Percentiles rank a stretch among this genome's conserved stretches.
phyloP scores from a whole-genome alignment of 2,113 vertebrate species.

The Percopsis transmontana region DNA sequence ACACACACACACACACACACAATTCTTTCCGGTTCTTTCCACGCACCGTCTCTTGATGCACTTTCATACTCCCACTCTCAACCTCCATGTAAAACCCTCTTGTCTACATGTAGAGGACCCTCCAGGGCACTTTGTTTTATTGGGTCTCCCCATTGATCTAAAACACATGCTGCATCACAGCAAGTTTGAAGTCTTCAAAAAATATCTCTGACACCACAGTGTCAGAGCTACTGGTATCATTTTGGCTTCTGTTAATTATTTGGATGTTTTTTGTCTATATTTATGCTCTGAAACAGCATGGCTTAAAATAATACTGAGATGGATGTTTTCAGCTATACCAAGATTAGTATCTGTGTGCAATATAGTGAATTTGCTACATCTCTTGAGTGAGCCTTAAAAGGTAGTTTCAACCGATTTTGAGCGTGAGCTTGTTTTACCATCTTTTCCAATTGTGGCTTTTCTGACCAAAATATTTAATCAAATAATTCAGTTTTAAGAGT shows the following conservation, averaged over 20 bases:
- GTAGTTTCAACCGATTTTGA: too few relatives aligned
- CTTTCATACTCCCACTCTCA: slow-evolving; percentile 43
- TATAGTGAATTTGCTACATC: too few relatives aligned
- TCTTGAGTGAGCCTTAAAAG: too few relatives aligned
- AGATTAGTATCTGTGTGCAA: too few relatives aligned
- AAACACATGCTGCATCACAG: slow-evolving; percentile 28
- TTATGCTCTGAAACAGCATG: background rate
- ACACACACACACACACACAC: background rate
- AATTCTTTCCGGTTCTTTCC: background rate
- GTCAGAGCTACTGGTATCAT: background rate
- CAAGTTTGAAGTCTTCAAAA: too few relatives aligned
- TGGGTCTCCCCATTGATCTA: slow-evolving; percentile 24
- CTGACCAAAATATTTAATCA: too few relatives aligned
- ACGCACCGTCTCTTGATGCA: slow-evolving; percentile 26
- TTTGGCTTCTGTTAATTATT: background rate
- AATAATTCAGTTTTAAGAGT: too few relatives aligned
- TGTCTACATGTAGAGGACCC: slow-evolving; percentile 35
- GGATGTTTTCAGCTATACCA: too few relatives aligned
- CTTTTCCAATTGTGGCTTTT: too few relatives aligned
- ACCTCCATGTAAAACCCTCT: slow-evolving; percentile 39
- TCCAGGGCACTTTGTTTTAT: slow-evolving; percentile 28
- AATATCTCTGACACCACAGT: too few relatives aligned
- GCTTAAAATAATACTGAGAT: too few relatives aligned
- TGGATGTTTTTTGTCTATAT: background rate
- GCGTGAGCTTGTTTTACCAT: too few relatives aligned